A percentile compares a stretch with the other conserved stretches of the same genome.
Conservation (phyloP, 2,113 vertebrate species). For the Aldabrachelys gigantea region DNA sequence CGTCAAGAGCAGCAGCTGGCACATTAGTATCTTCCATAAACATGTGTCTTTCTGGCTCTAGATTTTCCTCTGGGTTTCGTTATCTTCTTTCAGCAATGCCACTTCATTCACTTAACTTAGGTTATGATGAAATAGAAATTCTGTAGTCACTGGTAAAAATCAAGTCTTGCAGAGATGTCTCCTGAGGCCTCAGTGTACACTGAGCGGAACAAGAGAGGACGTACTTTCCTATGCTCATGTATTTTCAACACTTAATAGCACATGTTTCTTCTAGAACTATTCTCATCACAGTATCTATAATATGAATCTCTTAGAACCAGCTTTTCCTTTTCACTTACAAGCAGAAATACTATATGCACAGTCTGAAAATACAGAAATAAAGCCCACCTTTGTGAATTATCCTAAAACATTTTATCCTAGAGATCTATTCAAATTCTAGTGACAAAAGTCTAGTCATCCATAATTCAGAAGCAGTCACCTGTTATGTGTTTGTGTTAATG, state of each 20-base stretch:
- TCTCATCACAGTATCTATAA: neutral
- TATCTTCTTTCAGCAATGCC: neutral
- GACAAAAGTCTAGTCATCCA: conserved; percentile 13
- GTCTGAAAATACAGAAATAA: neutral
- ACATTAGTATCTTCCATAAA: conserved; percentile 15
- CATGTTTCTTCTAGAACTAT: neutral
- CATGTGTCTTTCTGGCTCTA: neutral
- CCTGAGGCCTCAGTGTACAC: neutral
- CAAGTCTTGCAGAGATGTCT: neutral
- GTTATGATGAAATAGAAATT: neutral
- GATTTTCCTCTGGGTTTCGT: neutral
- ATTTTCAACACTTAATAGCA: neutral
- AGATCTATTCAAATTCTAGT: conserved; percentile 19
- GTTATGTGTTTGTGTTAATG: conserved; percentile 33
- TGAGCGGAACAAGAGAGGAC: neutral
- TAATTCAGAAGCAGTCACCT: conserved; percentile 47
- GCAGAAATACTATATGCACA: neutral
- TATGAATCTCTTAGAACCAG: neutral
- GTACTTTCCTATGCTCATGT: neutral
- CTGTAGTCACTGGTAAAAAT: neutral
- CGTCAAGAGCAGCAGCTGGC: neutral
- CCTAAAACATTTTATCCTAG: neutral
- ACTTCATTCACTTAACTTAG: neutral
- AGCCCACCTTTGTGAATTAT: neutral
- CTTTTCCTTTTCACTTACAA: neutral